phyloP scores from a whole-genome alignment of 2,888 invertebrate genomes.

The Sesia apiformis region DNA sequence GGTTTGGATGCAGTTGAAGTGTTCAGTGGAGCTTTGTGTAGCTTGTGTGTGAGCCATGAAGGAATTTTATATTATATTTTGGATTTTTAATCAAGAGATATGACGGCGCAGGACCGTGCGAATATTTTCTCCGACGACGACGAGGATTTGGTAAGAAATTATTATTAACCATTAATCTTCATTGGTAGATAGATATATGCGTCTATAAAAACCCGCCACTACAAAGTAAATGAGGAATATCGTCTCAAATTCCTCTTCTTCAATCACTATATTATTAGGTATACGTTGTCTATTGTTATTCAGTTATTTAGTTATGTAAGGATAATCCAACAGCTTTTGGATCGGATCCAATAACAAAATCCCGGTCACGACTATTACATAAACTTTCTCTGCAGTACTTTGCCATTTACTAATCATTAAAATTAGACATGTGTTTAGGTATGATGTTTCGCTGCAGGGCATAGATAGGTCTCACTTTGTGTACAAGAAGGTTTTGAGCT shows the following conservation, averaged over 20 bases:
- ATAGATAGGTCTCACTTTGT: too few species aligned
- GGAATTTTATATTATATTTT: slow-evolving; percentile 26
- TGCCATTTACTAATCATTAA: too few species aligned
- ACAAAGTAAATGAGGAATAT: too few species aligned
- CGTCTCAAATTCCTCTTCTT: neutral
- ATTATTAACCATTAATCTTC: too few species aligned
- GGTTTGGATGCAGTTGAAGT: slow-evolving; percentile 64
- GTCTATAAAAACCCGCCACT: too few species aligned
- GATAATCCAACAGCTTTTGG: slow-evolving; percentile 13
- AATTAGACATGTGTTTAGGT: too few species aligned
- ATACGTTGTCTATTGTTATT: neutral
- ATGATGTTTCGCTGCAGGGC: too few species aligned
- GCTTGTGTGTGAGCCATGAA: slow-evolving; percentile 57
- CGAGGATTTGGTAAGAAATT: slow-evolving; percentile 55
- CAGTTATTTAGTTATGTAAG: neutral
- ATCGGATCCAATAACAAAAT: slow-evolving; percentile 17
- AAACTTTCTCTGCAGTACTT: slow-evolving; percentile 24
- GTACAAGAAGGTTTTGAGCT: too few species aligned
- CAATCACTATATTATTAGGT: neutral
- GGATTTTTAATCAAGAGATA: slow-evolving; percentile 38
- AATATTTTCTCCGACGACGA: slow-evolving; percentile 64
- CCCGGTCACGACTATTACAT: slow-evolving; percentile 17
- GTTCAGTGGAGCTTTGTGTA: slow-evolving; percentile 36
- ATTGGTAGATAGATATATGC: too few species aligned
- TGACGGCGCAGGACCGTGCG: slow-evolving; percentile 59